These are phyloP conservation scores for Diplolepis rosae DNA, from an alignment of 2,888 invertebrate genomes.

Conservation along the genomic window DNA sequence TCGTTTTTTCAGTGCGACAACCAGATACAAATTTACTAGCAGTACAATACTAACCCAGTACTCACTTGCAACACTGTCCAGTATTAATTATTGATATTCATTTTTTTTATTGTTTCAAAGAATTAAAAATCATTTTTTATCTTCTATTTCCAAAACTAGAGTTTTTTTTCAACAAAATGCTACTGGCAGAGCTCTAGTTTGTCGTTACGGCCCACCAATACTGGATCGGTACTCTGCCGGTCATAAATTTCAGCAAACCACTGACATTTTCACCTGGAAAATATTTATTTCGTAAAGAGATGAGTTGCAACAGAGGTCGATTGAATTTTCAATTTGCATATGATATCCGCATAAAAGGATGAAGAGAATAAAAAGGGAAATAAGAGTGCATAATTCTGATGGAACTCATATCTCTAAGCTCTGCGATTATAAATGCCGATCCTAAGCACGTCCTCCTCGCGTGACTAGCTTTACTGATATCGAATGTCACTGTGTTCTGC, in stretches of 20 bases:
- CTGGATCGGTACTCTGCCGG: no score
- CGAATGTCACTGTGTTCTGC: slow-evolving; percentile 45
- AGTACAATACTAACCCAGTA: no score
- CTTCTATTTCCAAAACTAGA: no score
- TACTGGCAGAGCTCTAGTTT: no score
- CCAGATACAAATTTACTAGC: no score
- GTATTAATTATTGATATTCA: no score
- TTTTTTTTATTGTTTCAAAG: no score
- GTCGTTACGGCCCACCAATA: no score
- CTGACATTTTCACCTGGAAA: background rate
- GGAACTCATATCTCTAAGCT: slow-evolving; percentile 31
- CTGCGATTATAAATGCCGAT: slow-evolving; percentile 26
- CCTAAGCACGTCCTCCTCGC: slow-evolving; percentile 38
- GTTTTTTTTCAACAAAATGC: no score
- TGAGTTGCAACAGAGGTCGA: slow-evolving; percentile 20
- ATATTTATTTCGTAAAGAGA: background rate
- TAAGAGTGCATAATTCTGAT: slow-evolving; percentile 31
- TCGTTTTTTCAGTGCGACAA: no score
- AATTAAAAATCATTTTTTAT: no score
- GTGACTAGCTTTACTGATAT: slow-evolving; percentile 49
- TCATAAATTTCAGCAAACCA: background rate
- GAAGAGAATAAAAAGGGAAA: slow-evolving; percentile 14
- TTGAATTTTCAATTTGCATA: slow-evolving; percentile 31
- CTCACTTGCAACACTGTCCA: no score
- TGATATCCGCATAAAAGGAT: slow-evolving; percentile 12